Evolutionary conservation across 2,113 vertebrate species (phyloP).

Genomic region (Lipotes vexillifer): DNA sequence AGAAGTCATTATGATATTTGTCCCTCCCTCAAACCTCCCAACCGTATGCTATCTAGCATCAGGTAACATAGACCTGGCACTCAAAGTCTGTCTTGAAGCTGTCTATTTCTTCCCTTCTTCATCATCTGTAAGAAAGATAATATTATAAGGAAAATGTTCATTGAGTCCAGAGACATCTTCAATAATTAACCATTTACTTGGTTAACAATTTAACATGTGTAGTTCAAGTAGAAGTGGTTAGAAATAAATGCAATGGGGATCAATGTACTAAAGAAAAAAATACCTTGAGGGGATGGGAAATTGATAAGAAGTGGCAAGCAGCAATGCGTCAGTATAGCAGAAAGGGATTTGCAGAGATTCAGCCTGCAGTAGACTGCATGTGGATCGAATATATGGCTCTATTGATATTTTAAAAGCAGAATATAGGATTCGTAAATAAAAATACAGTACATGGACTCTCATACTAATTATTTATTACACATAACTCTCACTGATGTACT

Average conservation of each 20-base stretch:
- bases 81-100: not conserved
- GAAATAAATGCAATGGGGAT: slow-evolving; percentile 21
- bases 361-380: not conserved
- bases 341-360: slow-evolving; percentile 2
- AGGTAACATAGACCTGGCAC: not conserved
- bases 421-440: not conserved
- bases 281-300: not conserved
- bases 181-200: not conserved
- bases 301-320: not conserved
- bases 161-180: not conserved
- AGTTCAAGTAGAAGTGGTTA: not conserved
- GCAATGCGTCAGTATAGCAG: not conserved
- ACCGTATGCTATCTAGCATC: not conserved
- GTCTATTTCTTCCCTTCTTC: not conserved
- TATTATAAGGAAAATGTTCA: not conserved
- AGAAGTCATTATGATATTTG: not conserved
- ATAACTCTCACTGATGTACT: not conserved
- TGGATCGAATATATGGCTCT: not conserved
- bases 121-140: not conserved
- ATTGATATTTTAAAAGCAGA: slow-evolving; percentile 15
- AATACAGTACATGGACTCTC: not conserved
- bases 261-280: slow-evolving; percentile 8
- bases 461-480: slow-evolving; percentile 20
- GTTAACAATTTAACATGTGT: slow-evolving; percentile 10
- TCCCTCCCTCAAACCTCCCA: not conserved